Base-by-base conservation (phyloP, 2,797 vertebrate species). In the Poeciliopsis infans region DNA sequence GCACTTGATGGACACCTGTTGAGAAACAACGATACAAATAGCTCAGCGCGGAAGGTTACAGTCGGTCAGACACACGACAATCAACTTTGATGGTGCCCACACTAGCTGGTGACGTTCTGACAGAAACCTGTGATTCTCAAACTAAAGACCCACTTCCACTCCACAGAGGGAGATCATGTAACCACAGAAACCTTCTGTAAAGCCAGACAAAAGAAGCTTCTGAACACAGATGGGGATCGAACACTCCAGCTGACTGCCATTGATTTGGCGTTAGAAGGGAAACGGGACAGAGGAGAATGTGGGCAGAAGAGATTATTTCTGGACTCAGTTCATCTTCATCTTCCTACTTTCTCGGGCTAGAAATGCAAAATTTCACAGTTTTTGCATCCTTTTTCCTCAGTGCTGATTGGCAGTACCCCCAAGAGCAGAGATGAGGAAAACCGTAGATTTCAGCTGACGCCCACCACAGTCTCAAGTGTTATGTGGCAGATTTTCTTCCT, bases 171-270 rank as follows among this genome's bases (percentile, higher is more conserved):
- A 91, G 86, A 81, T 81, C 72, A 83, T 49, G 87, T 93, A 85
- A 86, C 94, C 89, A 94, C 91, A 82, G 90, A 94, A 95, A 91
- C 88, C 88, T 86, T 82, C 75, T 80, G 79, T 85, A 87, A 82
- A 87, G 85, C 83, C 55, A 61, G 79, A 90, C 86, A 86, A 85
- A 88, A 80, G 78, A 85, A 80, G 78, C 72, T 36, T 81, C 74
- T 85, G 79, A 83, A 78, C 91, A 87, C 69, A 73, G 83, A 84
- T 74, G 80, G 81, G 80, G 87, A 95, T 94, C 83, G 86, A 94
- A 92, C 70, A 25, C 85, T 89, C 83, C 85, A 89, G 92, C 90
- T 87, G 81, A 90, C 85, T 80, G 45, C 45, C 85, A 94, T 93
- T 88, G 93, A 95, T 95, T 92, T 89, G 72, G 53, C 75, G 76